A percentile compares a stretch with the other conserved stretches of the same genome.
phyloP scores from a whole-genome alignment of 2,888 invertebrate genomes.

The Drosophila mulleri region DNA sequence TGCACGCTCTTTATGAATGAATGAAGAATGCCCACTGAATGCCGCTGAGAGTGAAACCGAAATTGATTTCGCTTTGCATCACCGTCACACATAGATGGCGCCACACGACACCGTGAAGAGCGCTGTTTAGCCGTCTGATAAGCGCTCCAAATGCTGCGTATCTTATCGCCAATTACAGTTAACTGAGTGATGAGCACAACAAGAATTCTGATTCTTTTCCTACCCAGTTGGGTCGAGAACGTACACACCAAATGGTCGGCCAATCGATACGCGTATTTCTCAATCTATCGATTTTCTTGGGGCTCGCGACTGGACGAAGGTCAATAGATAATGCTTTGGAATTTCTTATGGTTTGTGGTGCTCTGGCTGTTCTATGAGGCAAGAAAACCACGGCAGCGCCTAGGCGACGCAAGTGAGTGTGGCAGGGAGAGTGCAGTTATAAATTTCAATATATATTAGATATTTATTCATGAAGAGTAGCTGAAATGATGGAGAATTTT shows the following conservation, averaged over 20 bases:
- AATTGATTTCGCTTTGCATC: neutral
- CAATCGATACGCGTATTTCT: constrained; percentile 15
- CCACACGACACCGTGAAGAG: constrained; percentile 8
- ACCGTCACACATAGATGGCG: constrained; percentile 65
- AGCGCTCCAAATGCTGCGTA: constrained; percentile 52
- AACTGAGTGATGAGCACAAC: constrained; percentile 46
- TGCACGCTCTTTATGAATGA: constrained; percentile 45
- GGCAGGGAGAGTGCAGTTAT: neutral
- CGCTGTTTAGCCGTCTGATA: constrained; percentile 54
- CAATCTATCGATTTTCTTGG: constrained; percentile 6
- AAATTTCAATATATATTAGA: neutral
- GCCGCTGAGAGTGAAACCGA: constrained; percentile 43
- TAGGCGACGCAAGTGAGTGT: constrained; percentile 58
- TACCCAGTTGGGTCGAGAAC: constrained; percentile 53
- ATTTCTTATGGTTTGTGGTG: constrained; percentile 59
- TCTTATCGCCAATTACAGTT: constrained; percentile 64
- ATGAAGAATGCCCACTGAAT: constrained; percentile 29
- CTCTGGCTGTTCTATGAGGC: constrained; percentile 57
- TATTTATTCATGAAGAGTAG: neutral
- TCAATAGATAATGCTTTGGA: constrained; percentile 63
- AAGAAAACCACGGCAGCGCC: constrained; percentile 13
- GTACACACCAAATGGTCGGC: constrained; percentile 45
- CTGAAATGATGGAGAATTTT: too few relatives aligned
- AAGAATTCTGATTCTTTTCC: constrained; percentile 42
- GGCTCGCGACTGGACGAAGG: constrained; percentile 34